Percentiles rank a stretch among this genome's conserved stretches.
phyloP scores from a whole-genome alignment of 2,888 invertebrate genomes.

The Sarcophaga subvicina region DNA sequence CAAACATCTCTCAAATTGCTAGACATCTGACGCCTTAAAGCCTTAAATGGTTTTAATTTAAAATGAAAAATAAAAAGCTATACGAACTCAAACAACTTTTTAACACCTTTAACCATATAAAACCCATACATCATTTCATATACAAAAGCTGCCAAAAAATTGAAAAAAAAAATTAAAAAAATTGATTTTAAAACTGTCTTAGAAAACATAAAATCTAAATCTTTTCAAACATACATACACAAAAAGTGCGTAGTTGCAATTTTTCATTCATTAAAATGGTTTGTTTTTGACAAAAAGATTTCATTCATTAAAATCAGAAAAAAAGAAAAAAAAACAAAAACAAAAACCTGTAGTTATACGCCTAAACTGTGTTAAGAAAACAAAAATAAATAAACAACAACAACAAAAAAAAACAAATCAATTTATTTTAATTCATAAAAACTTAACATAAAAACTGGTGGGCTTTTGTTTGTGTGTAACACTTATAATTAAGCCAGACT shows the following conservation, averaged over 20 bases:
- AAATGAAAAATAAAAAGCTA: constrained; percentile 62
- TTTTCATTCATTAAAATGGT: constrained; percentile 63
- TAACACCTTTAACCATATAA: constrained; percentile 78
- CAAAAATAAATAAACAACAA: constrained; percentile 23
- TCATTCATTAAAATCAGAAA: constrained; percentile 62
- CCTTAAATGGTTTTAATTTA: constrained; percentile 65
- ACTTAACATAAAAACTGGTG: constrained; percentile 42
- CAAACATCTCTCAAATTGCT: constrained; percentile 56
- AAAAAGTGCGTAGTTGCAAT: constrained; percentile 70
- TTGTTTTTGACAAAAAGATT: constrained; percentile 26
- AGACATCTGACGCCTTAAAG: constrained; percentile 75
- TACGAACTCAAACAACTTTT: constrained; percentile 79
- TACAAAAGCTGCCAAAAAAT: constrained; percentile 12
- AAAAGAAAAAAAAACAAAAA: constrained; percentile 9
- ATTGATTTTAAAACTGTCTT: background rate
- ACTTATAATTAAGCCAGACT: constrained; percentile 66
- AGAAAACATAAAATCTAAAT: no score
- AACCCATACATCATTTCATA: constrained; percentile 22
- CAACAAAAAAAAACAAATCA: constrained; percentile 56
- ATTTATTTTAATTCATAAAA: constrained; percentile 51
- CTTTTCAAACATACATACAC: background rate
- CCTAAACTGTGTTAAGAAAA: constrained; percentile 53
- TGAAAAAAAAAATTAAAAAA: background rate
- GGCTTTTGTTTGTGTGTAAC: constrained; percentile 66
- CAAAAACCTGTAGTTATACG: constrained; percentile 65